phyloP scores from a whole-genome alignment of 1,140 invertebrate genomes.

The Eumaeus atala region DNA sequence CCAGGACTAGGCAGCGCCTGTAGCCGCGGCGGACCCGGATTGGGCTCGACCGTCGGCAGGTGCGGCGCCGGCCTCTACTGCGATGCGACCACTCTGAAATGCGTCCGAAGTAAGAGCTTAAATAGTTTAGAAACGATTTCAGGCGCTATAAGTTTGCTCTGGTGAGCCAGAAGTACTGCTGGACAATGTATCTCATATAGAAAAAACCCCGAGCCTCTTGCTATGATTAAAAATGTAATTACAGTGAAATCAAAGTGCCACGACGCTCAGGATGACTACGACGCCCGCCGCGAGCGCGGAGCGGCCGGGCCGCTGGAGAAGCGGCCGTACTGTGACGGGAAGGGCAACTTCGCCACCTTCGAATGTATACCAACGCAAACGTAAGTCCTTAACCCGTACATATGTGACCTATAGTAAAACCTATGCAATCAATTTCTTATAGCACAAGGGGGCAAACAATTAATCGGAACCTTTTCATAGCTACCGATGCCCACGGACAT shows the following conservation, averaged over 20 bases:
- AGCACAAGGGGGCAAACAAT: too few relatives aligned
- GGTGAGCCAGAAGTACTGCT: too few relatives aligned
- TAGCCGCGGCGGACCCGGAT: slow-evolving; percentile 49
- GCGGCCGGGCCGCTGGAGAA: slow-evolving; percentile 53
- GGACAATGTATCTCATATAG: too few relatives aligned
- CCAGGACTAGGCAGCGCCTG: slow-evolving; percentile 44
- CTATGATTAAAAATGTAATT: slow-evolving; percentile 19
- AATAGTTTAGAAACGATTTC: neutral
- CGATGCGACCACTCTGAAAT: slow-evolving; percentile 27
- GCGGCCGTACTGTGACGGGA: slow-evolving; percentile 73
- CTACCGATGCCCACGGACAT: too few relatives aligned
- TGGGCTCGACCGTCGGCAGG: slow-evolving; percentile 43
- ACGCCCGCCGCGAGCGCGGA: slow-evolving; percentile 42
- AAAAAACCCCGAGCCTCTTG: too few relatives aligned
- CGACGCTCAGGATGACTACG: slow-evolving; percentile 58
- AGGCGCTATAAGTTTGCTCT: too few relatives aligned
- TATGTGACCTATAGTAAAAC: too few relatives aligned
- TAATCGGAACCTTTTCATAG: too few relatives aligned
- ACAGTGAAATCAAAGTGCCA: slow-evolving; percentile 66
- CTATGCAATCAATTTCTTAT: too few relatives aligned
- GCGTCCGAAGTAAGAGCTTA: slow-evolving; percentile 47
- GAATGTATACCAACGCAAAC: slow-evolving; percentile 76
- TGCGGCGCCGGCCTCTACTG: slow-evolving; percentile 63
- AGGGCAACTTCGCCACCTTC: slow-evolving; percentile 69
- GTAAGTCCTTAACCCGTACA: slow-evolving; percentile 46